Percentiles rank a stretch among this genome's conserved stretches.
These are phyloP conservation scores for Chelon labrosus DNA, from an alignment of 2,797 vertebrate species.

Conservation along the genomic window DNA sequence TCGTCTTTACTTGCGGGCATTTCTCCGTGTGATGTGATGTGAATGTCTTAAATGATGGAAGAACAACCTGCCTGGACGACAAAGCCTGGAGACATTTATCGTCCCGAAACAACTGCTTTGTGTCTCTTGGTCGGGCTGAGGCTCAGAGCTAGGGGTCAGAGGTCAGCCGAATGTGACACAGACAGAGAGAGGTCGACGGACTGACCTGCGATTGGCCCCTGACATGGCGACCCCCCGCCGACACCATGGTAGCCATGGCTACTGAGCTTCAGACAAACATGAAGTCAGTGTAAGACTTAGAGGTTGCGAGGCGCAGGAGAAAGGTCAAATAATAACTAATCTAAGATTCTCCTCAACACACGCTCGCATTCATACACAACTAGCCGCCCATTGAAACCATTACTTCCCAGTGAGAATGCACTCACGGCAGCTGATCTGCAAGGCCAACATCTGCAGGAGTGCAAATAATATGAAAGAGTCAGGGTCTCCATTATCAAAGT, in stretches of 20 bases:
- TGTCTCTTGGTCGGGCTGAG: constrained; percentile 32
- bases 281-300: constrained; percentile 67
- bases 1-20: constrained; percentile 40
- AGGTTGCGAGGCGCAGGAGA: constrained; percentile 29
- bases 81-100: constrained; percentile 57
- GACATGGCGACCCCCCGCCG: constrained; percentile 58
- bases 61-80: constrained; percentile 54
- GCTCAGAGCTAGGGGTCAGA: constrained; percentile 59
- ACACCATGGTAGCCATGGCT: constrained; percentile 74
- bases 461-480: constrained; percentile 48
- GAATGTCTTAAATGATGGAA: constrained; percentile 69
- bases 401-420: background rate
- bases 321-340: constrained; percentile 62
- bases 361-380: constrained; percentile 1
- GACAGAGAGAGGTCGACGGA: constrained; percentile 77
- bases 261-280: constrained; percentile 82
- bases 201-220: constrained; percentile 77
- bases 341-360: constrained; percentile 37
- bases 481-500: constrained; percentile 77
- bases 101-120: constrained; percentile 53
- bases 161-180: constrained; percentile 70
- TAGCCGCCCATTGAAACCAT: constrained; percentile 23
- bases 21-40: constrained; percentile 44
- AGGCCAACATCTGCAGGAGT: constrained; percentile 17
- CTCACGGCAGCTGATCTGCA: background rate